Evolutionary conservation across 2,797 vertebrate species (phyloP).

Genomic region (Macrochelys suwanniensis): DNA sequence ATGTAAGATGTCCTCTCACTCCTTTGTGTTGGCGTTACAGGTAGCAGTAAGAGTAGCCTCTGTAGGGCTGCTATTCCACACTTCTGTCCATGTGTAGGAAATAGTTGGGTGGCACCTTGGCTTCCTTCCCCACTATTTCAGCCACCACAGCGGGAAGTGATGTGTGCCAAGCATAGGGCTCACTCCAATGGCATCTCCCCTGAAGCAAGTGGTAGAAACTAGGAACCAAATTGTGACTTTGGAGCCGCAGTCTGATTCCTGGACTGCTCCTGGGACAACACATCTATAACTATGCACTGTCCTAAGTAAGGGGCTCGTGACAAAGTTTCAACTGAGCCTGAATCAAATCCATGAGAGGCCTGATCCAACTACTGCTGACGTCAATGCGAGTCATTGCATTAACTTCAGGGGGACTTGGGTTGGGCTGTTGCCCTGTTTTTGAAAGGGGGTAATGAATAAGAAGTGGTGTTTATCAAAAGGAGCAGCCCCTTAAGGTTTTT

Average conservation of each 20-base stretch:
- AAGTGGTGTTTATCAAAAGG: not conserved
- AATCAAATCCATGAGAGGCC: not conserved
- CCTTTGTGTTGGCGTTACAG: not conserved
- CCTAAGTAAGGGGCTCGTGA: not conserved
- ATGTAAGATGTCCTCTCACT: not conserved
- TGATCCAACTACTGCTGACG: not conserved
- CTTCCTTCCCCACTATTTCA: not conserved
- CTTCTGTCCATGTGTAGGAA: too few species aligned
- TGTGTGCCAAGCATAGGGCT: not conserved
- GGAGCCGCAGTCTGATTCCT: not conserved
- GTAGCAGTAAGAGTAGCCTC: not conserved
- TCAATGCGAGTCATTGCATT: not conserved
- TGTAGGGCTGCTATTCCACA: too few species aligned
- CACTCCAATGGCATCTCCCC: not conserved
- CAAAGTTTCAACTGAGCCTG: not conserved
- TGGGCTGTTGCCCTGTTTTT: not conserved
- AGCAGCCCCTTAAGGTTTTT: not conserved
- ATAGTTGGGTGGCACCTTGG: not conserved
- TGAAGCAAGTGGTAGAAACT: not conserved
- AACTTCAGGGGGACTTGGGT: not conserved
- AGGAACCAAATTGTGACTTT: not conserved
- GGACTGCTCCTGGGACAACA: too few species aligned
- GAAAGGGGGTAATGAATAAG: not conserved
- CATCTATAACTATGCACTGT: not conserved
- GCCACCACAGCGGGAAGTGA: not conserved